Base-by-base conservation (phyloP, 2,797 vertebrate species). In the Pseudochaenichthys georgianus region DNA sequence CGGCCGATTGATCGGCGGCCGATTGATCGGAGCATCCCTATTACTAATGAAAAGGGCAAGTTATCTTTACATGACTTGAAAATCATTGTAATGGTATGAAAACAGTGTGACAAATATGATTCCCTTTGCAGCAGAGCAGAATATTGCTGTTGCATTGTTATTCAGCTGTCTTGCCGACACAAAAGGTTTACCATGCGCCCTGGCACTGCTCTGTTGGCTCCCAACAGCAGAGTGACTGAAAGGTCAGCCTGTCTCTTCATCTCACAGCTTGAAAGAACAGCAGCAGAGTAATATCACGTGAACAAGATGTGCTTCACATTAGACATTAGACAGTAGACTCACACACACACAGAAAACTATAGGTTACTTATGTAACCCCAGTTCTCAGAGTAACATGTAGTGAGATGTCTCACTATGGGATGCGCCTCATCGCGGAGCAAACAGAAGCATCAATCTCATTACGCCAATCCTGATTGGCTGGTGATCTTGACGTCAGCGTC, bases 211-310 rank as follows among this genome's bases (percentile, higher is more conserved):
- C 78, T 52, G 74, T 64, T 78, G 85, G 87, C 71, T 86, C 73
- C 77, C 82, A 87, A 76, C 80, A 91, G 85, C 85, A 77, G 75
- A 89, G 74, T 84, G 87, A 92, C 86, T 87, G 85, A 93, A 93
- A 93, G 92, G 92, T 93, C 93, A 94, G 74, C 42, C 84, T 91
- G 92, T 93, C 89, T 90, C 86, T 91, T 93, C 78, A 73, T 88
- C 78, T 89, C 84, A 77, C 89, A 73, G 82, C 77, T 73, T 84
- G 89, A 91, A 82, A 88, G 86, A 85, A 51, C 86, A 80, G 84
- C 78, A 70, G 75, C 82, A 46, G 70, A 71, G 75, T 66, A 73
- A 82, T 77, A 85, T 66, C 89, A 91, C 66, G 13, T 82, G 85
- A 88, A 82, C 80, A 80, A 68, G 82, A 67, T 62, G 41, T 66